Conservation (phyloP, 2,888 invertebrate species). For the Steinernema carpocapsae region DNA sequence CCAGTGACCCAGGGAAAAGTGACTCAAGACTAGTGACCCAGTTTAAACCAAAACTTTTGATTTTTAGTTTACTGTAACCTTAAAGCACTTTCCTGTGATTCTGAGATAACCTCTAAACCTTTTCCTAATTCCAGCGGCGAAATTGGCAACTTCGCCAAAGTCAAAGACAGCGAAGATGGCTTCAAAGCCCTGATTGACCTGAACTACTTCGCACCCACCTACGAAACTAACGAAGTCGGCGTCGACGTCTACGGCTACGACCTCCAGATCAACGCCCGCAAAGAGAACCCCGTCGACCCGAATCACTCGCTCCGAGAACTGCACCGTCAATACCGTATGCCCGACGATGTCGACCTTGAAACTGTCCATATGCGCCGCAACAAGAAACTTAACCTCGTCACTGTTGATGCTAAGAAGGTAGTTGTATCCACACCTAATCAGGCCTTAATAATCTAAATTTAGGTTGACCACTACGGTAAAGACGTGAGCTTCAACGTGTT, state of each 20-base stretch:
- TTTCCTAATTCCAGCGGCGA: too few relatives aligned
- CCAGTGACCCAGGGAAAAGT: too few relatives aligned
- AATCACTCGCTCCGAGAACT: constrained; percentile 28
- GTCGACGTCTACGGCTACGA: constrained; percentile 30
- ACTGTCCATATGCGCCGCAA: neutral
- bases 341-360: constrained; percentile 21
- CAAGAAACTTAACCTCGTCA: too few relatives aligned
- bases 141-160: neutral
- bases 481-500: constrained; percentile 2
- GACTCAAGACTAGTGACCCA: too few relatives aligned
- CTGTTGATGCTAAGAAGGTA: neutral
- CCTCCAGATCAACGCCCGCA: constrained; percentile 31
- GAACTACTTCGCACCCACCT: neutral
- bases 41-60: too few relatives aligned
- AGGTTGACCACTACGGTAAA: constrained; percentile 19
- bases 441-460: too few relatives aligned
- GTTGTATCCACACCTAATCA: too few relatives aligned
- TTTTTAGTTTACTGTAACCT: too few relatives aligned
- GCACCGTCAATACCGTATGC: constrained; percentile 31
- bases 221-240: neutral
- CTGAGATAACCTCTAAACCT: too few relatives aligned
- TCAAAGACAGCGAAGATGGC: neutral
- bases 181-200: neutral
- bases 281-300: constrained; percentile 31
- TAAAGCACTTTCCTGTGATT: too few relatives aligned